Base-by-base conservation (phyloP, 2,113 vertebrate genomes). In the Falco punctatus region DNA sequence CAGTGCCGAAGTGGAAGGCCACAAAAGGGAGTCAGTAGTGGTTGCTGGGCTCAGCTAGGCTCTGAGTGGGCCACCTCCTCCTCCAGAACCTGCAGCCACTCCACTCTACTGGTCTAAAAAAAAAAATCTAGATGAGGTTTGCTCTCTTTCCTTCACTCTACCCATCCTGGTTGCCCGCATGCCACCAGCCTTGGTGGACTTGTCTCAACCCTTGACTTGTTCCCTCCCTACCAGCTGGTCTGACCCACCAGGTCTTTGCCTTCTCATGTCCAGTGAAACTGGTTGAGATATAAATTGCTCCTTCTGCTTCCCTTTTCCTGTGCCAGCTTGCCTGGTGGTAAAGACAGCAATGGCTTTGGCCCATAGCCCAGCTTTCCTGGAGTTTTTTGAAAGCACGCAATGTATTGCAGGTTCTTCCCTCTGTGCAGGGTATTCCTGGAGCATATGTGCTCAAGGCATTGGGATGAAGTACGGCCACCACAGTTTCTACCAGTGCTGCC, bases 381-480 rank as follows among this genome's bases (percentile, higher is more conserved):
- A 75, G 61, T 8, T 80, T 59, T 83, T 52, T 15, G 7, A 61
- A 90, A 90, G 30, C 30, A 61, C 5, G 1, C 1, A 0, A 33
- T 55, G 22, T 38, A 13, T 48, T 48, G 10, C 32, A 59, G 20
- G 28, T 24, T 24, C 32, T 75, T 88, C 51, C 33, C 6, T 72
- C 54, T 79, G 4, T n/a, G 49, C 4, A 1, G 46, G 7, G 28
- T 48, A 6, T 35, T 78, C 3, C 1, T 82, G 62, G 30, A 79
- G 32, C 46, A n/a, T 0, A n/a, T 0, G 2, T 51, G 16, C 3
- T 67, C 3, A 6, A 61, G 54, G 40, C 18, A 33, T 9, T 6
- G 4, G 49, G 81, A 44, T 75, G 28, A 38, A 77, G 27, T 70
- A 71, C 0, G 2, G 22, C 27, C 61, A 74, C 13, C 72, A 51